These are phyloP conservation scores for Tipula confusa DNA, from an alignment of 2,888 invertebrate species.

Conservation along the genomic window DNA sequence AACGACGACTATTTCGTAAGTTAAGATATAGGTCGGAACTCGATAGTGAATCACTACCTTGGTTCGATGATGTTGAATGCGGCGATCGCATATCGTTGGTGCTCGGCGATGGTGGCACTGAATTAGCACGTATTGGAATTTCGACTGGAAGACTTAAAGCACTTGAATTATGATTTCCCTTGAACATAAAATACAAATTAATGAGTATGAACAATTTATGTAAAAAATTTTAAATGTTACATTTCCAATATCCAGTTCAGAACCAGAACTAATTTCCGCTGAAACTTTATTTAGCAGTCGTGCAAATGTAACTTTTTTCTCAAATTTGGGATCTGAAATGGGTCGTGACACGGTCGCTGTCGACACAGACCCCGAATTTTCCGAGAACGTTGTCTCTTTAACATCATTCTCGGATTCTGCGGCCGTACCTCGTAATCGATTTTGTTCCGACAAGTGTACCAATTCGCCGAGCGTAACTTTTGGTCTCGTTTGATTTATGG, in stretches of 20 bases:
- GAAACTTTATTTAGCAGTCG: conserved; percentile 68
- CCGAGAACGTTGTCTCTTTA: conserved; percentile 59
- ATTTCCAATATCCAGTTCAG: conserved; percentile 61
- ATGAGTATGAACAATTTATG: too few species aligned
- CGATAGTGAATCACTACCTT: conserved; percentile 72
- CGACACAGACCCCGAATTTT: conserved; percentile 50
- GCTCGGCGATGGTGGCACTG: conserved; percentile 61
- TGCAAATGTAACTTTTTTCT: conserved; percentile 76
- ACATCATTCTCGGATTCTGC: conserved; percentile 51
- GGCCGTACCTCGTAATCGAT: conserved; percentile 52
- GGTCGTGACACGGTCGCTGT: conserved; percentile 56
- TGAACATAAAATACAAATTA: conserved; percentile 26
- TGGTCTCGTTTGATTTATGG: conserved; percentile 53
- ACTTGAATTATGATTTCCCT: conserved; percentile 43
- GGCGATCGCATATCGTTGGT: conserved; percentile 58
- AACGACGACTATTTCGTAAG: conserved; percentile 51
- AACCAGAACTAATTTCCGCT: conserved; percentile 72
- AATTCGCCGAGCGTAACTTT: conserved; percentile 62
- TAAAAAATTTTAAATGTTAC: too few species aligned
- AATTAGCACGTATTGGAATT: conserved; percentile 48
- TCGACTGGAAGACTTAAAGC: conserved; percentile 45
- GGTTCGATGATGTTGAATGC: conserved; percentile 69
- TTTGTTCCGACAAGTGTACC: conserved; percentile 64
- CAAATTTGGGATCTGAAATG: conserved; percentile 63
- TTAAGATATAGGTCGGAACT: conserved; percentile 63